A percentile compares a stretch with the other conserved stretches of the same genome.
Conservation (phyloP, 23 tunicate species). For the Aplidium turbinatum region DNA sequence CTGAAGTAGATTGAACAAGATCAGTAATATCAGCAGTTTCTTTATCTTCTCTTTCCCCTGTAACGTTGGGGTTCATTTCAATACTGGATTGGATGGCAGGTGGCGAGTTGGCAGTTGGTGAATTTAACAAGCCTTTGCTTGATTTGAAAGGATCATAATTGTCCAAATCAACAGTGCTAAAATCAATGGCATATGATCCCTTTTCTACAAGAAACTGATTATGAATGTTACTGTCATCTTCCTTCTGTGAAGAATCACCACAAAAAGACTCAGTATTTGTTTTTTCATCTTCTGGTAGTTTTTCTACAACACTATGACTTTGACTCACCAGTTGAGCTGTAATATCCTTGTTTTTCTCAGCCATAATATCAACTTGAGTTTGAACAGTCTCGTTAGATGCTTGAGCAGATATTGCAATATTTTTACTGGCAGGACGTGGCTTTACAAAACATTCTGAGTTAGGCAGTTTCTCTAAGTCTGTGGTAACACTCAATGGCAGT, state of each 20-base stretch:
- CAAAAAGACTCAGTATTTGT: not conserved
- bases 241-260: not conserved
- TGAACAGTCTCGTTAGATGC: too few relatives aligned
- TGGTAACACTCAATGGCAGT: too few relatives aligned
- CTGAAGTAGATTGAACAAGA: too few relatives aligned
- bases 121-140: not conserved
- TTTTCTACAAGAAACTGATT: not conserved
- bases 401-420: too few relatives aligned
- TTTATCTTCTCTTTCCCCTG: not conserved
- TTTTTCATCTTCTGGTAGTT: not conserved
- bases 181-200: constrained; percentile 33
- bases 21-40: not conserved
- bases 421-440: too few relatives aligned
- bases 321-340: too few relatives aligned
- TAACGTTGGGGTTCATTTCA: not conserved
- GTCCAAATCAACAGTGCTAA: constrained; percentile 7
- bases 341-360: too few relatives aligned
- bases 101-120: too few relatives aligned
- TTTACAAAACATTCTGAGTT: too few relatives aligned
- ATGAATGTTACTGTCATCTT: not conserved
- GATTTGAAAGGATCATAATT: constrained; percentile 1
- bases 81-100: too few relatives aligned
- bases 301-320: not conserved
- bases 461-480: too few relatives aligned
- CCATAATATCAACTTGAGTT: too few relatives aligned